Conservation (phyloP, 2,888 invertebrate genomes). For the Gryllus longicercus region DNA sequence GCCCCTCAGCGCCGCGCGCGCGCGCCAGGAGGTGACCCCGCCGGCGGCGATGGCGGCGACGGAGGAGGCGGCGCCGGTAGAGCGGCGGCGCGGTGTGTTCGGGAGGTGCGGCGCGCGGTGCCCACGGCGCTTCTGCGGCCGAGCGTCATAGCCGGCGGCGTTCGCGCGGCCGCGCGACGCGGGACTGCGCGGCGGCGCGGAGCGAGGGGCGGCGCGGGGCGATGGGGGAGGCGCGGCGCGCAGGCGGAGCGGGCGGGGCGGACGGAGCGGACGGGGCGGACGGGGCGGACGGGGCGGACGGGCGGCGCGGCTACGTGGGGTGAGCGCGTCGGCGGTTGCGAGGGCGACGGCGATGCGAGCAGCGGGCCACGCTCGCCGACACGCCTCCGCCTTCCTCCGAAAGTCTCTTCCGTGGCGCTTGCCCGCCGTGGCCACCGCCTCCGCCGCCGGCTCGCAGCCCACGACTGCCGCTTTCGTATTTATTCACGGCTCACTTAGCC, state of each 20-base stretch:
- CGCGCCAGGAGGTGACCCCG: too few relatives aligned
- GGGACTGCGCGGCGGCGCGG: background rate
- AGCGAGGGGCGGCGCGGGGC: background rate
- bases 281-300: background rate
- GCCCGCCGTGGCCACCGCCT: background rate
- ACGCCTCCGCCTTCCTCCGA: too few relatives aligned
- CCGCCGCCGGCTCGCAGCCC: background rate
- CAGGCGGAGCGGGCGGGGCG: background rate
- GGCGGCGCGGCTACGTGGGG: background rate
- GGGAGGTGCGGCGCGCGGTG: too few relatives aligned
- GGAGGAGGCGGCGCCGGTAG: too few relatives aligned
- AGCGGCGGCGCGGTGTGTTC: too few relatives aligned
- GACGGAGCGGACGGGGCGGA: background rate
- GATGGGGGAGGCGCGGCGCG: background rate
- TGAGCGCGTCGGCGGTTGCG: background rate
- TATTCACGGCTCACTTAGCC: conserved; percentile 17
- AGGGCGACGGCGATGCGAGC: background rate
- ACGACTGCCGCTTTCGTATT: background rate
- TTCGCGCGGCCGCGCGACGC: background rate
- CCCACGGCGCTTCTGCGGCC: too few relatives aligned
- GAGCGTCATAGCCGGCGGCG: background rate
- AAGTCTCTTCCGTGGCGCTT: too few relatives aligned
- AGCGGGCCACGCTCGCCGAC: too few relatives aligned
- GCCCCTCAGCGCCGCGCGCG: too few relatives aligned
- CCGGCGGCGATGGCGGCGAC: too few relatives aligned